Percentiles rank a stretch among this genome's conserved stretches.
Conservation (phyloP, 2,888 invertebrate species). For the Meiosimyza decipiens region DNA sequence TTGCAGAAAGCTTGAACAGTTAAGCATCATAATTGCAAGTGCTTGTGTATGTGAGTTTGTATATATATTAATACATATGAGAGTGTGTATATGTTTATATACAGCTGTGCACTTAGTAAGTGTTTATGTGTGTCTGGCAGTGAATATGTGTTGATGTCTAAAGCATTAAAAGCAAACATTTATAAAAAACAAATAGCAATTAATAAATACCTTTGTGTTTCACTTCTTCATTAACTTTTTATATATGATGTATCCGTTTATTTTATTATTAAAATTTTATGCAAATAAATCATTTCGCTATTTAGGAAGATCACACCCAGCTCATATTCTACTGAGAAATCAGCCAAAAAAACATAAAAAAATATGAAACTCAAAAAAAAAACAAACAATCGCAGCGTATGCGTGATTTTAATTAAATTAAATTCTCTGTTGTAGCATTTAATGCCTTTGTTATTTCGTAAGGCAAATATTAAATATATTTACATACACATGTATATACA, state of each 20-base stretch:
- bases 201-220: background rate
- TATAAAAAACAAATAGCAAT: background rate
- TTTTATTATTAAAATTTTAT: background rate
- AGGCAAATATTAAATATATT: background rate
- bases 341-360: background rate
- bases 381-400: background rate
- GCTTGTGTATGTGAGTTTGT: background rate
- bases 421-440: background rate
- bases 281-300: background rate
- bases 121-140: background rate
- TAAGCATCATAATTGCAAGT: background rate
- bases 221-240: background rate
- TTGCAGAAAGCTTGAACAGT: too few relatives aligned
- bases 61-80: conserved; percentile 7
- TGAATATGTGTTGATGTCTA: background rate
- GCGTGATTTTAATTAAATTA: conserved; percentile 20
- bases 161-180: background rate
- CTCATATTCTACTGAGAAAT: too few relatives aligned
- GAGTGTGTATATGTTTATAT: background rate
- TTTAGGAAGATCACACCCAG: background rate
- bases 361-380: conserved; percentile 8
- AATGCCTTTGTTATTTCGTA: background rate
- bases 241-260: background rate
- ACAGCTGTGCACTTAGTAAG: too few relatives aligned
- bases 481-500: background rate